A percentile compares a stretch with the other conserved stretches of the same genome.
Conservation (phyloP, 2,113 vertebrate species). For the Macheiramphus alcinus region DNA sequence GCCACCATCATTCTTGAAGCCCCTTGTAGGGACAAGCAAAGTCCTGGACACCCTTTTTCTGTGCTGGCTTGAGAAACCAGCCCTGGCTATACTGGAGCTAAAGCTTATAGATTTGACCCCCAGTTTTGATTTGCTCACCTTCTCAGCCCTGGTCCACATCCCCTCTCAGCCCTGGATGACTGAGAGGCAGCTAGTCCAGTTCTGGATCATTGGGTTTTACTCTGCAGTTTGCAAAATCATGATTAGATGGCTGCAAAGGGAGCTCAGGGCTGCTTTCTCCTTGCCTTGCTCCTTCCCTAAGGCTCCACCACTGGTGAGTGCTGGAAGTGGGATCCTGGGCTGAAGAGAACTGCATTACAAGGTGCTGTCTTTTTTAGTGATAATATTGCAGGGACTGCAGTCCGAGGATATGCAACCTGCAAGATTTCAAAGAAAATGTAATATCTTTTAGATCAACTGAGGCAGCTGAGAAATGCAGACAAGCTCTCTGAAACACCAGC, state of each 20-base stretch:
- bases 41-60: background rate
- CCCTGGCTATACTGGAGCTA: background rate
- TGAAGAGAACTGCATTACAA: background rate
- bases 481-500: background rate
- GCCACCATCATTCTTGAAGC: background rate
- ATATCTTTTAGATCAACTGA: background rate
- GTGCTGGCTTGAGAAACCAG: background rate
- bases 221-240: background rate
- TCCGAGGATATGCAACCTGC: background rate
- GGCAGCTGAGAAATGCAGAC: background rate
- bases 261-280: background rate
- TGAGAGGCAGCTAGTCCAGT: background rate
- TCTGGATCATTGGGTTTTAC: background rate
- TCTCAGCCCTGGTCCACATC: background rate
- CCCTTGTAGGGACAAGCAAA: background rate
- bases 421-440: background rate
- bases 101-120: background rate
- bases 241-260: background rate
- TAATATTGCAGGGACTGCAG: background rate
- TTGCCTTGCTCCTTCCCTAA: background rate
- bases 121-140: background rate
- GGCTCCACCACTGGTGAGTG: background rate
- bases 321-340: background rate
- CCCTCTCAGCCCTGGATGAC: background rate
- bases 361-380: background rate